These are phyloP conservation scores for Lanius collurio DNA, from an alignment of 2,113 vertebrate genomes.

Conservation along the genomic window DNA sequence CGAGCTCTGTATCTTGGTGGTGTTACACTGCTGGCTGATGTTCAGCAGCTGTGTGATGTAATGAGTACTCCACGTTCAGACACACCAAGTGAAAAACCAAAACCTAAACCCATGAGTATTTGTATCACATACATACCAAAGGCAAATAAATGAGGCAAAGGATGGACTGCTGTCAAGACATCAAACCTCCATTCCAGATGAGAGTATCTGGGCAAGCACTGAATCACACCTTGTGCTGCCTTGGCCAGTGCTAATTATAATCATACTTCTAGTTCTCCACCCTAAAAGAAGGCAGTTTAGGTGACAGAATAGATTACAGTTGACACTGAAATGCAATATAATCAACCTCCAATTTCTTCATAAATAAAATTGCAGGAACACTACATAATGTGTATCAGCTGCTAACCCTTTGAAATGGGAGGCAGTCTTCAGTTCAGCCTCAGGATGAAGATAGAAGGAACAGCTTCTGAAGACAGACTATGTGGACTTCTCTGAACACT, in stretches of 20 bases:
- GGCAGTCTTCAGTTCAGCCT: not conserved
- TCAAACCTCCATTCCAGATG: not conserved
- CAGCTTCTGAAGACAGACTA: not conserved
- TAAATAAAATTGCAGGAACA: not conserved
- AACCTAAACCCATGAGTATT: not conserved
- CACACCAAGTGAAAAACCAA: not conserved
- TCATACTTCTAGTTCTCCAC: not conserved
- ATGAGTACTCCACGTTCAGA: not conserved
- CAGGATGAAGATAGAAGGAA: not conserved
- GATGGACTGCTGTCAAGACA: not conserved
- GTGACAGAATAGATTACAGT: not conserved
- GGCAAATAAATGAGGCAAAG: not conserved
- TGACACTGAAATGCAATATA: not conserved
- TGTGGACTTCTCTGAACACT: not conserved
- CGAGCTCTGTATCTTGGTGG: fast-evolving
- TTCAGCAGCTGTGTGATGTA: not conserved
- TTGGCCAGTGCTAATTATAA: not conserved
- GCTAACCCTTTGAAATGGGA: not conserved
- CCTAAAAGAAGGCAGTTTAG: not conserved
- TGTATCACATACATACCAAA: not conserved
- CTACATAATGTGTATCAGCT: not conserved
- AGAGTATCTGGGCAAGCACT: not conserved
- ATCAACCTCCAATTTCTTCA: not conserved
- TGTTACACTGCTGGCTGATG: not conserved
- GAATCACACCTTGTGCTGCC: not conserved